Conservation (phyloP, 2,113 vertebrate species). For the Hyperopisus bebe region DNA sequence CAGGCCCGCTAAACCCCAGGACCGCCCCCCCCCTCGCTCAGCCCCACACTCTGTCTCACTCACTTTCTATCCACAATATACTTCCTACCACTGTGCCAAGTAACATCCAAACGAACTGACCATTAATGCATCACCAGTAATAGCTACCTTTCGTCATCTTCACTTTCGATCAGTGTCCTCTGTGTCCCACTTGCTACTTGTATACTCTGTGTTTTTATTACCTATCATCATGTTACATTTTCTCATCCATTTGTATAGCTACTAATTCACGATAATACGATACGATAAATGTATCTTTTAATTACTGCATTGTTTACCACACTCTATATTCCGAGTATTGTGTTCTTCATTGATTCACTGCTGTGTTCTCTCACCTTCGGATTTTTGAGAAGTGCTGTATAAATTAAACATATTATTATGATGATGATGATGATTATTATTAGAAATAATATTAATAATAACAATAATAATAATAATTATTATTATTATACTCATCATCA, state of each 20-base stretch:
- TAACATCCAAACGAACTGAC: background rate
- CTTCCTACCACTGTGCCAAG: background rate
- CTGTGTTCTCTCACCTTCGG: background rate
- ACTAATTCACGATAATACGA: background rate
- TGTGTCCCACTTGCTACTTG: background rate
- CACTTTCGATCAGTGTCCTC: background rate
- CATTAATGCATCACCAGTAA: background rate
- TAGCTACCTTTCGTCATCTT: background rate
- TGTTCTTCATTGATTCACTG: background rate
- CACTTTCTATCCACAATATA: constrained; percentile 20
- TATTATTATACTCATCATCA: no score
- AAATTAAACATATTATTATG: background rate
- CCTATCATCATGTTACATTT: background rate
- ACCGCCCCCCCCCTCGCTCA: constrained; percentile 24
- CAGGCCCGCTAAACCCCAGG: constrained; percentile 38
- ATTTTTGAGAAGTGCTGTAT: background rate
- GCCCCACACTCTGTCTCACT: background rate
- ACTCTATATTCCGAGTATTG: background rate
- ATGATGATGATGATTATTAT: background rate
- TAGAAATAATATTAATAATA: background rate
- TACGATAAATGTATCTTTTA: background rate
- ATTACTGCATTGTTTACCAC: background rate
- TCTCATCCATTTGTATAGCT: background rate
- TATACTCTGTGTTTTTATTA: background rate
- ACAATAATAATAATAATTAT: no score